These are phyloP conservation scores for Glyphotaelius pellucidus DNA, from an alignment of 2,888 invertebrate genomes.

Conservation along the genomic window DNA sequence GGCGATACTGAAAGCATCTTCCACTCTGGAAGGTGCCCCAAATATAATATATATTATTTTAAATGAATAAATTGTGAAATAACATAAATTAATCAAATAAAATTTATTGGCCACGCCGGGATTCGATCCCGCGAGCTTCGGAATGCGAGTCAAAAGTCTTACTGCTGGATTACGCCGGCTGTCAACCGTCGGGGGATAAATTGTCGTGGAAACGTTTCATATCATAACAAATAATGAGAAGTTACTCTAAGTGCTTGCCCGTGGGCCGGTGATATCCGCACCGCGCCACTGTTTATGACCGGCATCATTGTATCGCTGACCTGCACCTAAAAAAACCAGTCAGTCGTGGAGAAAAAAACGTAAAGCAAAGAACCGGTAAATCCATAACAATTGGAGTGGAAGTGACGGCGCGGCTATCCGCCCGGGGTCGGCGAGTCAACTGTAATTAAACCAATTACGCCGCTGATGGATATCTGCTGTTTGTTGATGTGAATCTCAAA, in stretches of 20 bases:
- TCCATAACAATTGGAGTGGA: background rate
- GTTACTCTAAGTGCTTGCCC: background rate
- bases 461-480: background rate
- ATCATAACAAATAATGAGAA: background rate
- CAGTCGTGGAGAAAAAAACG: background rate
- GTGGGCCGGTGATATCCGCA: background rate
- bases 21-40: too few relatives aligned
- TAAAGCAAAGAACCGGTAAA: background rate
- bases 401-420: background rate
- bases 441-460: background rate
- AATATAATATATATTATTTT: too few relatives aligned
- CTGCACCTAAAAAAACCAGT: background rate
- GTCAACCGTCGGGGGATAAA: too few relatives aligned
- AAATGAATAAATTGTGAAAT: too few relatives aligned
- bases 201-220: too few relatives aligned
- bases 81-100: too few relatives aligned
- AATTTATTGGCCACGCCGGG: too few relatives aligned
- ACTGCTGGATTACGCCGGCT: too few relatives aligned
- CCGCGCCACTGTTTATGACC: background rate
- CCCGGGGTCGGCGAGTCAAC: constrained; percentile 6
- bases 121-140: too few relatives aligned
- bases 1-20: too few relatives aligned
- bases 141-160: too few relatives aligned
- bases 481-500: background rate
- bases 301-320: background rate